Evolutionary conservation across 2,888 invertebrate genomes (phyloP), one percentile per base, ranked within the genome.

Genomic region (Lepidochrysops patricia): DNA sequence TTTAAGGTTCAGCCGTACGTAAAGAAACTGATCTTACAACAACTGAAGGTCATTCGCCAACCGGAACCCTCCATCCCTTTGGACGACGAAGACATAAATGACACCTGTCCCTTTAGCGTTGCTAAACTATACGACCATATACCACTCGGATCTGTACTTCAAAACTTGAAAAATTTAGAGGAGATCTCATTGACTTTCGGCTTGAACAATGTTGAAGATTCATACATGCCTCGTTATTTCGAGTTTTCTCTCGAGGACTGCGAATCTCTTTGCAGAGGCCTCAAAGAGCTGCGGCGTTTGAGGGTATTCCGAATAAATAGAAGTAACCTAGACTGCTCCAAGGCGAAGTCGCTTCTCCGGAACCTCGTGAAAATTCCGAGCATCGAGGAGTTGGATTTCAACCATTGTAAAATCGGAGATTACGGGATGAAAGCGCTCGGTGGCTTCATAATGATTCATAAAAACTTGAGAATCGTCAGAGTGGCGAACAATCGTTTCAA

Each of bases 341-440:
- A 92, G 72, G 89, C 89, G 0, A 92, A 92, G 61, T 75, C 91
- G 1, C 82, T 94, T 50, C 80, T 92, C 27, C 91, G 91, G 70
- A 83, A 89, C 64, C 75, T 90, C 19, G 78, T 83, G 0, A 90
- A 89, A 63, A 86, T 89, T 64, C 84, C 82, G 63, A 76, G 84
- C 67, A 76, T 93, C 29, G 85, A 90, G 64, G 92, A 92, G 68
- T 70, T 94, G 32, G 92, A 93, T 73, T 90, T 94, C 57, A 93
- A 92, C 62, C 91, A 93, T 71, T 93, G 93, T 72, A 88, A 90
- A 67, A 91, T 93, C 57, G 90, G 88, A 2, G 90, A 93, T 71
- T 82, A 85, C 52, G 93, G 93, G 0, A 92, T 92, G 69, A 85
- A 91, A 61, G 93, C 93, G 15, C 77, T 93, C 1, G 92, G 91